Conservation (phyloP, 1,140 invertebrate genomes). For the Drosophila santomea region DNA sequence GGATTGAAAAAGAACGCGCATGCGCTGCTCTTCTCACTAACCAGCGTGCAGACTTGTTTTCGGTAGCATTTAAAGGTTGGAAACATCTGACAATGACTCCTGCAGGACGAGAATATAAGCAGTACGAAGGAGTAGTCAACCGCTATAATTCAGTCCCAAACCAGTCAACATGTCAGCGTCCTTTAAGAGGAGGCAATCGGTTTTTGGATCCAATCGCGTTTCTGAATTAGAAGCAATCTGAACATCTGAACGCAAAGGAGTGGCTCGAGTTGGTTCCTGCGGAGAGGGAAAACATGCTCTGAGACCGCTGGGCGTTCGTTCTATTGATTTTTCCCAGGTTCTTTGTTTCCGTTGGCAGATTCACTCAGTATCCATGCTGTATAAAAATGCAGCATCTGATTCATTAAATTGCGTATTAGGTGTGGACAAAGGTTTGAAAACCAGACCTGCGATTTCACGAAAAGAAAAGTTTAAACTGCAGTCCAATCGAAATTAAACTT, state of each 20-base stretch:
- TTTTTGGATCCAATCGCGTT: neutral
- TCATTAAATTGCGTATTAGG: neutral
- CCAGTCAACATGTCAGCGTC: constrained; percentile 28
- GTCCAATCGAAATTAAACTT: neutral
- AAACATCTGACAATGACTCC: constrained; percentile 50
- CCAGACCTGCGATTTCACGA: neutral
- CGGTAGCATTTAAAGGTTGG: constrained; percentile 18
- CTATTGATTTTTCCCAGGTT: constrained; percentile 74
- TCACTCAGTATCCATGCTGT: constrained; percentile 16
- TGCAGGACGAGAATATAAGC: neutral
- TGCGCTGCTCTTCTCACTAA: constrained; percentile 23
- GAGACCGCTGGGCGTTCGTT: constrained; percentile 52
- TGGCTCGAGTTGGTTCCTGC: constrained; percentile 2
- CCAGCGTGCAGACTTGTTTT: constrained; percentile 25
- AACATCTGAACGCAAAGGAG: neutral
- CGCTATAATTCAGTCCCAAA: neutral
- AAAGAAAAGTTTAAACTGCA: neutral
- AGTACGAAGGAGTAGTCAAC: neutral
- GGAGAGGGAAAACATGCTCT: constrained; percentile 9
- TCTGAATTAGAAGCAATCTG: no score
- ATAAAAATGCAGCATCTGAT: neutral
- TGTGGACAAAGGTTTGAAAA: no score
- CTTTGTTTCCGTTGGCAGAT: constrained; percentile 17
- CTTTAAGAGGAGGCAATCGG: neutral
- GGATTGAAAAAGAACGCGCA: constrained; percentile 21